Conservation (phyloP, 2,888 invertebrate species). For the Norana najaformis region DNA sequence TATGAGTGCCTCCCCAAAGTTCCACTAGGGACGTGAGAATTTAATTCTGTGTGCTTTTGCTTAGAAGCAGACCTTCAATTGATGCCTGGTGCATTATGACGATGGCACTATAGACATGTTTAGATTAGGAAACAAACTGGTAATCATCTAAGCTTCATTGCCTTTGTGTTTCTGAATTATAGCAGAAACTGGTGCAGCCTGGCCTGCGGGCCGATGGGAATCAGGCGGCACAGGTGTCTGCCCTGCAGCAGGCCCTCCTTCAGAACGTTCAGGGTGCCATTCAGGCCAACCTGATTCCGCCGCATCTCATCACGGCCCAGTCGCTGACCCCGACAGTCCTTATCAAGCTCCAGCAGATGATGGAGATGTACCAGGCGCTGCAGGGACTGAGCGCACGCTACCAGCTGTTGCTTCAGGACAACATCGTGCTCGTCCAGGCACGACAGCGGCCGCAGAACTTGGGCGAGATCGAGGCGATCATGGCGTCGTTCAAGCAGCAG, state of each 20-base stretch:
- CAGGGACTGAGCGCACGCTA: slow-evolving; percentile 14
- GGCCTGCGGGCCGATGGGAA: neutral
- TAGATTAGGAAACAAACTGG: neutral
- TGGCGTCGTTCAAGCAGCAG: slow-evolving; percentile 22
- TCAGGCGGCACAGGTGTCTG: neutral
- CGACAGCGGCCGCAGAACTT: slow-evolving; percentile 17
- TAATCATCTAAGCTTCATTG: neutral
- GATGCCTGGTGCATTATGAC: neutral
- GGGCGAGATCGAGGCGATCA: slow-evolving; percentile 15
- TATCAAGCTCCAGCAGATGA: slow-evolving; percentile 23
- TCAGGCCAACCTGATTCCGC: slow-evolving; percentile 19
- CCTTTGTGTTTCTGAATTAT: neutral
- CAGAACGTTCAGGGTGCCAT: slow-evolving; percentile 21
- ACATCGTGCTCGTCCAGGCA: neutral
- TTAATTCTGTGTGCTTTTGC: too few species aligned
- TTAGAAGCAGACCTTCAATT: too few species aligned
- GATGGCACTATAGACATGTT: too few species aligned
- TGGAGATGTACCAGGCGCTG: slow-evolving; percentile 24
- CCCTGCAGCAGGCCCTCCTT: neutral
- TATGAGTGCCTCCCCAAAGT: neutral
- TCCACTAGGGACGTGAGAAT: too few species aligned
- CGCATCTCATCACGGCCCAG: slow-evolving; percentile 22
- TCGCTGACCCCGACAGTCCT: neutral
- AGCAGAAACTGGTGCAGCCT: slow-evolving; percentile 9
- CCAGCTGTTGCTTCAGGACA: slow-evolving; percentile 21